A percentile compares a stretch with the other conserved stretches of the same genome.
Evolutionary conservation across 2,888 invertebrate species (phyloP).

Genomic region (Agonopterix alstromeriana): DNA sequence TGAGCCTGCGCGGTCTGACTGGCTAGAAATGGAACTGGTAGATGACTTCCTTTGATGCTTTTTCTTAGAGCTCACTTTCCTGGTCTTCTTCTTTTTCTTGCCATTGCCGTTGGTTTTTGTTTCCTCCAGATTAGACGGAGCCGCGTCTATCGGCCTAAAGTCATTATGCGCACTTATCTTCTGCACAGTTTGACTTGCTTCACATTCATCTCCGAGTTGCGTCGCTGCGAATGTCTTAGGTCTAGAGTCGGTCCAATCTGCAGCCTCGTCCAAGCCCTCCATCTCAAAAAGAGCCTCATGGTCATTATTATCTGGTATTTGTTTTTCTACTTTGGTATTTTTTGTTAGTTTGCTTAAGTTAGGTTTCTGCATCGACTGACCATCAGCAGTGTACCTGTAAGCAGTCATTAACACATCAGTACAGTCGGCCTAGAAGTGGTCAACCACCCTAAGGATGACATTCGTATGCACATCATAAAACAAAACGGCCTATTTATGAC

Average conservation of each 20-base stretch:
- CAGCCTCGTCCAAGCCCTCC: conserved; percentile 77
- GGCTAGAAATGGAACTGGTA: conserved; percentile 70
- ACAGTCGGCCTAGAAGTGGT: background rate
- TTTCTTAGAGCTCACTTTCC: conserved; percentile 87
- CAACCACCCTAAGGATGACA: too few relatives aligned
- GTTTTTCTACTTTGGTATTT: conserved; percentile 42
- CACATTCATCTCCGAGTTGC: conserved; percentile 63
- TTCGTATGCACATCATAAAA: too few relatives aligned
- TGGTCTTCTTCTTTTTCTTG: conserved; percentile 86
- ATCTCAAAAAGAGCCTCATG: conserved; percentile 82
- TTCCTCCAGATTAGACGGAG: conserved; percentile 54
- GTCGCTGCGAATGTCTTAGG: conserved; percentile 76
- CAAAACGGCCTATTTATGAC: conserved; percentile 1
- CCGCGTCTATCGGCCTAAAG: conserved; percentile 77
- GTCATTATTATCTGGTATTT: conserved; percentile 37
- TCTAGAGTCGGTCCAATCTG: conserved; percentile 69
- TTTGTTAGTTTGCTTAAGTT: conserved; percentile 73
- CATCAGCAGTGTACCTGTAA: conserved; percentile 77
- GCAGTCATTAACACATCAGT: background rate
- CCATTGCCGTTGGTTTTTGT: conserved; percentile 73
- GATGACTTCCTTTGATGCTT: conserved; percentile 86
- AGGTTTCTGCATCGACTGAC: conserved; percentile 72
- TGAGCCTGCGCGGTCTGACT: conserved; percentile 68
- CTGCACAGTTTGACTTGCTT: conserved; percentile 73
- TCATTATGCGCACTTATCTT: conserved; percentile 80